These are phyloP conservation scores for Pandemis corylana DNA, from an alignment of 2,888 invertebrate species.

Conservation along the genomic window DNA sequence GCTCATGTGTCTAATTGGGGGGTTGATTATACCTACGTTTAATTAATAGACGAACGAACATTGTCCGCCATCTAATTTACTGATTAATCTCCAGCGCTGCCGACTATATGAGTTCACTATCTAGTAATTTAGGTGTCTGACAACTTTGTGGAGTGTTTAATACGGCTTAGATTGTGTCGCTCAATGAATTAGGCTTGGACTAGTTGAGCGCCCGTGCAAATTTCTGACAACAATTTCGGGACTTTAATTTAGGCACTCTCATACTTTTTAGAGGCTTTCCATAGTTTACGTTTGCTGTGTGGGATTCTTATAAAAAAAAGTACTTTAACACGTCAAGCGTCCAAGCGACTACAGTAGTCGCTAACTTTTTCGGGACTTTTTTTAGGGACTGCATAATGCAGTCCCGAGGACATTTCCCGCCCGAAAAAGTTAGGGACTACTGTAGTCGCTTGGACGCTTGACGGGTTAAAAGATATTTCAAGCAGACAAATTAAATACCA, in stretches of 20 bases:
- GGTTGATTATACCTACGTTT: not conserved
- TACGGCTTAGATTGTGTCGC: constrained; percentile 32
- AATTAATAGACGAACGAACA: not conserved
- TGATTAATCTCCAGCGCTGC: not conserved
- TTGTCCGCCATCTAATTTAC: constrained; percentile 32
- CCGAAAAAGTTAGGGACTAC: no score
- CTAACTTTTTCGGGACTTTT: no score
- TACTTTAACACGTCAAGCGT: no score
- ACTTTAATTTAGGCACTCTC: constrained; percentile 49
- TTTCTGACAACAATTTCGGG: constrained; percentile 56
- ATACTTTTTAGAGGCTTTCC: not conserved
- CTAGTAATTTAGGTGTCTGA: constrained; percentile 16
- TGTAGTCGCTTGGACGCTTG: no score
- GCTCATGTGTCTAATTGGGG: not conserved
- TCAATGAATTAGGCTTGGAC: constrained; percentile 32
- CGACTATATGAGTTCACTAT: not conserved
- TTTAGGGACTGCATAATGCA: no score
- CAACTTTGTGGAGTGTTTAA: constrained; percentile 18
- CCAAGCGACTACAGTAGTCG: no score
- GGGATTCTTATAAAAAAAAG: no score
- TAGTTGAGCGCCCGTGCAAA: constrained; percentile 42
- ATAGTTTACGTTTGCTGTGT: no score
- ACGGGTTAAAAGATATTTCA: no score
- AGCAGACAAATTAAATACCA: no score
- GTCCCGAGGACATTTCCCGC: no score